Percentiles rank a stretch among this genome's conserved stretches.
Evolutionary conservation across 1,140 invertebrate genomes (phyloP).

Genomic region (Calliopsis andreniformis): DNA sequence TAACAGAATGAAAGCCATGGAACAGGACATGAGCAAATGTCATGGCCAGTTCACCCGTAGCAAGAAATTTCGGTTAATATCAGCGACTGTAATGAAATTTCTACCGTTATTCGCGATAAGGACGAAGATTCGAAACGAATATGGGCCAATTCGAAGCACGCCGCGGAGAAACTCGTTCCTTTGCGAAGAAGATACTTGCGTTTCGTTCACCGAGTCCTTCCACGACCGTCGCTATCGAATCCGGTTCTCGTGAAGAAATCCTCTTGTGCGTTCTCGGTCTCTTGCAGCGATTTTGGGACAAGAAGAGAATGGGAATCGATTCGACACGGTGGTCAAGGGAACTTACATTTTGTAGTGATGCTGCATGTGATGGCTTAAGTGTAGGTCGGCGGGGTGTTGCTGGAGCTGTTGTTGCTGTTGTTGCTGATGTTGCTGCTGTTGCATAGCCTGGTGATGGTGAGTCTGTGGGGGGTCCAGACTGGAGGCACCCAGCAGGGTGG

Average conservation of each 20-base stretch:
- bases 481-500: slow-evolving; percentile 85
- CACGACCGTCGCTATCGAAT: background rate
- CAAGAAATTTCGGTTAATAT: too few species aligned
- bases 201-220: background rate
- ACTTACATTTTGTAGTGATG: slow-evolving; percentile 81
- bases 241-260: background rate
- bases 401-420: slow-evolving; percentile 66
- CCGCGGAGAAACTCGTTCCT: too few species aligned
- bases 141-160: too few species aligned
- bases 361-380: slow-evolving; percentile 78
- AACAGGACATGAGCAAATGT: too few species aligned
- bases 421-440: slow-evolving; percentile 70
- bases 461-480: slow-evolving; percentile 82
- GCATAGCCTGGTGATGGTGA: slow-evolving; percentile 76
- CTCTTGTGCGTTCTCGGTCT: background rate
- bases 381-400: slow-evolving; percentile 72
- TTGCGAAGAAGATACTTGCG: background rate
- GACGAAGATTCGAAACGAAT: too few species aligned
- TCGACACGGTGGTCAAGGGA: background rate
- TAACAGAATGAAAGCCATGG: too few species aligned
- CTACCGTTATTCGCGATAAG: too few species aligned
- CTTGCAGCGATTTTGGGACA: background rate
- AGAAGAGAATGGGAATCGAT: background rate
- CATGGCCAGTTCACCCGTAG: too few species aligned
- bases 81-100: too few species aligned